A percentile compares a stretch with the other conserved stretches of the same genome.
phyloP scores from a whole-genome alignment of 2,888 invertebrate species.

The Empis livida region DNA sequence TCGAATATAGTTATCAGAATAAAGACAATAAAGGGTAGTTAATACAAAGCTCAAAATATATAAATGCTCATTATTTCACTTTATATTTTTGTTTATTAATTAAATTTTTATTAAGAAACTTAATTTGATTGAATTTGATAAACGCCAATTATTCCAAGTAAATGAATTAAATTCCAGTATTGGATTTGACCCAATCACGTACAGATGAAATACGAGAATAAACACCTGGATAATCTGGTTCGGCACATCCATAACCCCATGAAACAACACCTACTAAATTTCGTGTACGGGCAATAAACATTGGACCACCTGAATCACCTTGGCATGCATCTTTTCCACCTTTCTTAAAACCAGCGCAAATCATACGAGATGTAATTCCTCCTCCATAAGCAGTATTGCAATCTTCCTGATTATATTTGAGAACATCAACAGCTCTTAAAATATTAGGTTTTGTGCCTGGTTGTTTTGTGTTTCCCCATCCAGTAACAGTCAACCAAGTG shows the following conservation, averaged over 20 bases:
- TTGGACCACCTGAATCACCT: conserved; percentile 31
- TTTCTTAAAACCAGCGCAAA: conserved; percentile 24
- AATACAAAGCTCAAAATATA: too few relatives aligned
- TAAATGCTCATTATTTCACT: too few relatives aligned
- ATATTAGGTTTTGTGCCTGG: conserved; percentile 4
- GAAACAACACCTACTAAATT: conserved; percentile 27
- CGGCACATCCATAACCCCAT: conserved; percentile 29
- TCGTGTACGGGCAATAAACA: conserved; percentile 14
- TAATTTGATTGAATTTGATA: too few relatives aligned
- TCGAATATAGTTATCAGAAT: too few relatives aligned
- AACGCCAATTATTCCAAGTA: too few relatives aligned
- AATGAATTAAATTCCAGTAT: too few relatives aligned
- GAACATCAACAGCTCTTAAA: conserved; percentile 22
- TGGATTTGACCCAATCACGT: conserved; percentile 17
- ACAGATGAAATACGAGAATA: conserved; percentile 23
- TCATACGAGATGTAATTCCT: conserved; percentile 26
- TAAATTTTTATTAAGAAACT: too few relatives aligned
- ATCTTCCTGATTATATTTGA: conserved; percentile 19
- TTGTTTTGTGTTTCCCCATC: conserved; percentile 22
- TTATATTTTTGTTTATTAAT: too few relatives aligned
- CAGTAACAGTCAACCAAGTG: conserved; percentile 22
- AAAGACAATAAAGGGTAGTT: too few relatives aligned
- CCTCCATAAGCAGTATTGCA: conserved; percentile 21
- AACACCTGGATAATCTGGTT: conserved; percentile 26
- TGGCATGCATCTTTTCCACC: conserved; percentile 29